Conservation (phyloP, 2,113 vertebrate genomes). For the Thymallus thymallus region DNA sequence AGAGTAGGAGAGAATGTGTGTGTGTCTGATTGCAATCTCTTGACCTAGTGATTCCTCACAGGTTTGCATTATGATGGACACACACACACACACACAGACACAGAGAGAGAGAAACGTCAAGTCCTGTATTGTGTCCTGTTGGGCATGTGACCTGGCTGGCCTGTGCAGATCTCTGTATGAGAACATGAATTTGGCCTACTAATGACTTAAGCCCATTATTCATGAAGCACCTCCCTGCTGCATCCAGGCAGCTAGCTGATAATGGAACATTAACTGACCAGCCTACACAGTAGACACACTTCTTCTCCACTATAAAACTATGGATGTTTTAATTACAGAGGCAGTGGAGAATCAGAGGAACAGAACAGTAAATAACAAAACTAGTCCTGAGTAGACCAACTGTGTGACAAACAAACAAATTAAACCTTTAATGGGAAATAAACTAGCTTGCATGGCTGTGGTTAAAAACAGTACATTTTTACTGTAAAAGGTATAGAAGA, state of each 20-base stretch:
- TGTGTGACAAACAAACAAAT: neutral
- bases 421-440: no score
- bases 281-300: slow-evolving; percentile 28
- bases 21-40: slow-evolving; percentile 12
- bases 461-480: no score
- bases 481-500: no score
- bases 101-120: slow-evolving; percentile 6
- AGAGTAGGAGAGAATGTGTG: neutral
- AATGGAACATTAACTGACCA: slow-evolving; percentile 47
- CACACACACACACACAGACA: neutral
- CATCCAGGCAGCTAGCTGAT: slow-evolving; percentile 29
- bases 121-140: slow-evolving; percentile 34
- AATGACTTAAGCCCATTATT: slow-evolving; percentile 54
- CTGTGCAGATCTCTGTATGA: slow-evolving; percentile 20
- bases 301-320: slow-evolving; percentile 40
- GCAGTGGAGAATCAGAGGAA: slow-evolving; percentile 20
- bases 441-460: no score
- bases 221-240: slow-evolving; percentile 6
- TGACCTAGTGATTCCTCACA: slow-evolving; percentile 23
- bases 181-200: slow-evolving; percentile 54
- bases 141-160: slow-evolving; percentile 1
- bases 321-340: slow-evolving; percentile 56
- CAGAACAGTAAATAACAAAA: slow-evolving; percentile 23
- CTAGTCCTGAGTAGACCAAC: neutral
- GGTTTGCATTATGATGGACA: slow-evolving; percentile 7